phyloP scores from a whole-genome alignment of 37 sponge, comb jelly and placozoan genomes.

The Ephydatia muelleri region DNA sequence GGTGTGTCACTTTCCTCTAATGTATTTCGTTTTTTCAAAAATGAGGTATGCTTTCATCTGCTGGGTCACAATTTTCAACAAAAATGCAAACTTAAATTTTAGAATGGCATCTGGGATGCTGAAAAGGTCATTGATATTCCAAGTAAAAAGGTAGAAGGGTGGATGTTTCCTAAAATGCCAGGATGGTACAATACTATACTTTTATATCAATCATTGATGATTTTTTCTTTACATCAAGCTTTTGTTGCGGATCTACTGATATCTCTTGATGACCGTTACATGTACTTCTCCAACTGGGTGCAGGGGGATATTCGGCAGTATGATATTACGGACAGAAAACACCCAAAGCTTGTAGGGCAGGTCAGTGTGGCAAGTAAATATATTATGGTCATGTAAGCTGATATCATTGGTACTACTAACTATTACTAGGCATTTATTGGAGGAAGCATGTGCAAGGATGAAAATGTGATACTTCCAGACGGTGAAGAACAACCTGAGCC shows the following conservation, averaged over 20 bases:
- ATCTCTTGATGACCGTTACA: conserved; percentile 83
- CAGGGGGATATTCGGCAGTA: conserved; percentile 88
- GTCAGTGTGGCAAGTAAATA: conserved; percentile 43
- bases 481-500: conserved; percentile 63
- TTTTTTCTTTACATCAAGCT: conserved; percentile 2
- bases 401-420: too few relatives aligned
- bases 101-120: conserved; percentile 56
- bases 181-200: too few relatives aligned
- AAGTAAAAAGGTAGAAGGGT: conserved; percentile 83
- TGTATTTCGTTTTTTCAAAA: conserved; percentile 76
- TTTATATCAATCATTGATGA: not conserved
- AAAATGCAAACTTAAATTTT: too few relatives aligned
- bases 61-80: not conserved
- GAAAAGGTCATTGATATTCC: conserved; percentile 79
- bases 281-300: conserved; percentile 85
- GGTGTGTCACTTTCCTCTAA: conserved; percentile 75
- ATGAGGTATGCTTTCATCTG: conserved; percentile 37
- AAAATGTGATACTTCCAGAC: conserved; percentile 69
- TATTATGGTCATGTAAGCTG: too few relatives aligned
- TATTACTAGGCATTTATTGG: conserved; percentile 64
- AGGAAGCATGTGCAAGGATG: conserved; percentile 65
- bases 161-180: conserved; percentile 88
- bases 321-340: conserved; percentile 75
- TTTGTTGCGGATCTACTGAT: conserved; percentile 74
- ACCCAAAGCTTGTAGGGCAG: conserved; percentile 86